phyloP scores from a whole-genome alignment of 2,888 invertebrate species.

The Philonicus albiceps region DNA sequence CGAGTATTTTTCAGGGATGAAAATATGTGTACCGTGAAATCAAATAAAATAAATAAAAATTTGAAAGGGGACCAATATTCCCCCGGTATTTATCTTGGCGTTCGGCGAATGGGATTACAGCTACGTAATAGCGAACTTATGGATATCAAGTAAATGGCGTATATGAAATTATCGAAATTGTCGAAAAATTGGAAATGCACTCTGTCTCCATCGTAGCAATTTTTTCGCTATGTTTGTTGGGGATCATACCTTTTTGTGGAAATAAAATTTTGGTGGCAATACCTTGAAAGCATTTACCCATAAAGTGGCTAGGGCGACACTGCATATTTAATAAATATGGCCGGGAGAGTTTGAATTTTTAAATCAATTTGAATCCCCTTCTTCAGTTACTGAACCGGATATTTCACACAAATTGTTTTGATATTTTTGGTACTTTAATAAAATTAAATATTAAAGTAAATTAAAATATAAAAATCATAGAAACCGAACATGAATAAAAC shows the following conservation, averaged over 20 bases:
- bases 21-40: not conserved
- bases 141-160: not conserved
- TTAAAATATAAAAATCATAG: too few relatives aligned
- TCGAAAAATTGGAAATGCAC: not conserved
- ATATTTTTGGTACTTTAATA: not conserved
- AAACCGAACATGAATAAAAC: too few relatives aligned
- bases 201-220: not conserved
- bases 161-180: not conserved
- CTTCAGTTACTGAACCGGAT: not conserved
- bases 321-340: not conserved
- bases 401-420: not conserved
- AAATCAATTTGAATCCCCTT: not conserved
- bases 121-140: not conserved
- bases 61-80: not conserved
- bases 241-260: not conserved
- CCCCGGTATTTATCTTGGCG: not conserved
- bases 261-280: not conserved
- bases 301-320: not conserved
- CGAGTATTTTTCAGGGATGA: slow-evolving; percentile 12
- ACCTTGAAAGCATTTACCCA: not conserved
- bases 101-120: not conserved
- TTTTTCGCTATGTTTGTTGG: not conserved
- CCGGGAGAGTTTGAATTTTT: not conserved
- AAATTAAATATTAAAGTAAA: not conserved
- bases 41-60: slow-evolving; percentile 25